phyloP scores from a whole-genome alignment of 2,888 invertebrate genomes.

The Sphaeridia pumilis region DNA sequence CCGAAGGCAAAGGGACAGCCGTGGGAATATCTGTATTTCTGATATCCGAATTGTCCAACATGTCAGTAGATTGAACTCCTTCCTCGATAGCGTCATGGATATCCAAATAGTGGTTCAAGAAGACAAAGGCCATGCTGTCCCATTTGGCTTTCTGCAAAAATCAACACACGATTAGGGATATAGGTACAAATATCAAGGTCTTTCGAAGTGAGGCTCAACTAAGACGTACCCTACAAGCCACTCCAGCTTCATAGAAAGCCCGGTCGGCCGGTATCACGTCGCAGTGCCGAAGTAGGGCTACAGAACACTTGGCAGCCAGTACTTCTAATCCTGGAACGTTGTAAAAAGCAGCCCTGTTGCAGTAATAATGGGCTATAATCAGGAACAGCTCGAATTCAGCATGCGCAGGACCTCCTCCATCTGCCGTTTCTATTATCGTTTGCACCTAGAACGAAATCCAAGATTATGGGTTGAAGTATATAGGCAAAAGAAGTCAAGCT shows the following conservation, averaged over 20 bases:
- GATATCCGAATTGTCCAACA: constrained; percentile 41
- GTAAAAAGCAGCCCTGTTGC: constrained; percentile 58
- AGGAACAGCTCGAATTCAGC: constrained; percentile 49
- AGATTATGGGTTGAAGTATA: not conserved
- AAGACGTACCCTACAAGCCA: constrained; percentile 36
- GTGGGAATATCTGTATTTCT: constrained; percentile 45
- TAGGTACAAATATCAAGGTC: too few relatives aligned
- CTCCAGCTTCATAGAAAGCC: constrained; percentile 61
- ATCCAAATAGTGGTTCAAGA: constrained; percentile 92
- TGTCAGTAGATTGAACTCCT: constrained; percentile 48
- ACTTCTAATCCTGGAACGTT: constrained; percentile 57
- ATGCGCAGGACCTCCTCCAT: constrained; percentile 38
- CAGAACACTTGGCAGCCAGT: constrained; percentile 64
- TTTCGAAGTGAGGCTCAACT: too few relatives aligned
- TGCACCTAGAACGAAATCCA: too few relatives aligned
- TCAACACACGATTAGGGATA: too few relatives aligned
- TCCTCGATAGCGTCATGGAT: constrained; percentile 92
- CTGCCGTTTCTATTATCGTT: constrained; percentile 12
- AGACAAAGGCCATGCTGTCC: constrained; percentile 87
- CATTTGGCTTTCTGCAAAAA: constrained; percentile 48
- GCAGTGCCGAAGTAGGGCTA: constrained; percentile 73
- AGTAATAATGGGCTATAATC: constrained; percentile 57
- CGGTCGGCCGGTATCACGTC: constrained; percentile 89
- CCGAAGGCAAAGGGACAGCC: constrained; percentile 67
- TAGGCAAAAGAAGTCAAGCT: too few relatives aligned